Evolutionary conservation across 2,797 vertebrate species (phyloP), one percentile per base, ranked within the genome.

Genomic region (Sciaenops ocellatus): DNA sequence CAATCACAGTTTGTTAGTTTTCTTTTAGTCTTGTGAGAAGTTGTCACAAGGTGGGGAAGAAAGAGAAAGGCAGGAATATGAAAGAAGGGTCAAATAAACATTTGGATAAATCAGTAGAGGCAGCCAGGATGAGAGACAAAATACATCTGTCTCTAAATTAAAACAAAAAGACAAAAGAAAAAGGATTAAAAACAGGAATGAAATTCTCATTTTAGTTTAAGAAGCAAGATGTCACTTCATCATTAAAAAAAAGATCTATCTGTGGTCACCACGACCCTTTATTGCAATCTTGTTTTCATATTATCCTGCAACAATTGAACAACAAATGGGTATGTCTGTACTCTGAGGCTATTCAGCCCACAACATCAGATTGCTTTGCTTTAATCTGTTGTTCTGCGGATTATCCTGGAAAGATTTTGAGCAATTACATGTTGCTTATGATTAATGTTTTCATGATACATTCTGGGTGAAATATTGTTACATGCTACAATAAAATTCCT

Each of bases 311-410:
- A 63, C 79, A 84, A 56, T 44, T 71, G 72, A 77, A 86, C 74
- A 80, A 82, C 82, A 84, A 89, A 89, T 74, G 54, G 62, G 22
- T 67, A 56, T 61, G 85, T 78, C 83, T 87, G 70, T 74, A 69
- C 50, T 87, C 78, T 48, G 38, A 77, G 79, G 86, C 78, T 71
- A 84, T 85, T 52, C 79, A 79, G 69, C 73, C 55, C 82, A 70
- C 73, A 28, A 78, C 84, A 89, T 89, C 73, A 85, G 87, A 90
- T 86, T 90, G 83, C 73, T 30, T 55, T 42, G 76, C 79, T 89
- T 86, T 92, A 93, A 94, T 93, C 92, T 93, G 87, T 83, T 87
- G 85, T 93, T 88, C 78, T 75, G 71, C 61, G 85, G 90, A 93
- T 94, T 88, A 93, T 86, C 78, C 80, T 55, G 34, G 69, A 90